A percentile compares a stretch with the other conserved stretches of the same genome.
These are phyloP conservation scores for Netta rufina DNA, from an alignment of 2,797 vertebrate genomes.

Conservation along the genomic window DNA sequence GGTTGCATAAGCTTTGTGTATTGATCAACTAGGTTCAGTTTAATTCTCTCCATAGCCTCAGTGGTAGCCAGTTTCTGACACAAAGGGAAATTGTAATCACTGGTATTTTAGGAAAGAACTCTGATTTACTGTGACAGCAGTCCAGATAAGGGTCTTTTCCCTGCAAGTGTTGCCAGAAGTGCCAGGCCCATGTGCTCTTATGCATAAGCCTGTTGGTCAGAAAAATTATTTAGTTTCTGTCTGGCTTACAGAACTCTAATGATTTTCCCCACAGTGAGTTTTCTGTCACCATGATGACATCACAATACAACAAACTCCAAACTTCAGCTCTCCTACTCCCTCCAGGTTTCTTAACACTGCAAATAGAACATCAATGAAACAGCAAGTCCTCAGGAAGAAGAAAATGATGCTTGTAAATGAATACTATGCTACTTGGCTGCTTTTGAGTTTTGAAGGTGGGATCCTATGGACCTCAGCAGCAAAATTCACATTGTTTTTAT, in stretches of 20 bases:
- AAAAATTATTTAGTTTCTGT: not conserved
- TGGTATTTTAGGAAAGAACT: not conserved
- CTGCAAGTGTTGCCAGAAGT: not conserved
- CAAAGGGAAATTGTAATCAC: not conserved
- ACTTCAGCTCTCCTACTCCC: not conserved
- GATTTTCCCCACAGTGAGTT: not conserved
- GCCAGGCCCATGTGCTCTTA: not conserved
- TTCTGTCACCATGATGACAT: not conserved
- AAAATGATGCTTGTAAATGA: not conserved
- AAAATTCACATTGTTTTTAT: not conserved
- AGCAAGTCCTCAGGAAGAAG: not conserved
- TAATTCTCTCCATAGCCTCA: not conserved
- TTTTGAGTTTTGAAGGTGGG: not conserved
- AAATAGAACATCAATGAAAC: not conserved
- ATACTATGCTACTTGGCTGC: not conserved
- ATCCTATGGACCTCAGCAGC: not conserved
- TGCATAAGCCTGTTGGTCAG: not conserved
- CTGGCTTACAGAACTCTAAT: not conserved
- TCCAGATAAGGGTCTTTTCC: not conserved
- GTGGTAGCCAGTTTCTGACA: not conserved
- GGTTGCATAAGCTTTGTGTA: slow-evolving; percentile 23
- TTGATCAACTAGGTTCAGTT: not conserved
- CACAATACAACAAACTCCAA: not conserved
- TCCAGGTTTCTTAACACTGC: not conserved
- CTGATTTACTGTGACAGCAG: not conserved